phyloP scores from a whole-genome alignment of 2,113 vertebrate genomes.

The Antechinus stuartii region DNA sequence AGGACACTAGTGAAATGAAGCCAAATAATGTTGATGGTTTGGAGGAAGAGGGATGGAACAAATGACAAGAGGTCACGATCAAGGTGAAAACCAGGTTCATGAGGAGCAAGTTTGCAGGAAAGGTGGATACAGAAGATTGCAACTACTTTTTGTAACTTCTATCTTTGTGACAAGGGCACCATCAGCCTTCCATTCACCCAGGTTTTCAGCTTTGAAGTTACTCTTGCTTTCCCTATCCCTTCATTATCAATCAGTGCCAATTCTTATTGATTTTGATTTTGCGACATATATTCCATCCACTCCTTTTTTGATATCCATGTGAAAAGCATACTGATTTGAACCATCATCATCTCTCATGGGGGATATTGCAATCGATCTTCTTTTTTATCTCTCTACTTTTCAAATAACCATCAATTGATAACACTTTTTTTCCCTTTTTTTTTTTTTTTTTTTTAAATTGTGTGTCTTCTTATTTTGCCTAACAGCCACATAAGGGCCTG shows the following conservation, averaged over 20 bases:
- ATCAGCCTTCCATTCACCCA: neutral
- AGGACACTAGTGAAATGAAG: neutral
- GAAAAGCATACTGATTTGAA: neutral
- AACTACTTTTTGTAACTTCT: neutral
- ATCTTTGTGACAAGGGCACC: neutral
- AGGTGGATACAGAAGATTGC: neutral
- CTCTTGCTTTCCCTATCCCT: neutral
- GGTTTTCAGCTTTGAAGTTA: neutral
- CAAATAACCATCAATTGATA: neutral
- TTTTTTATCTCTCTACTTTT: neutral
- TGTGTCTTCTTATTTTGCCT: neutral
- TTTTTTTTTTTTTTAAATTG: neutral
- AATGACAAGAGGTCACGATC: neutral
- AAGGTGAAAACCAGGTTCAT: neutral
- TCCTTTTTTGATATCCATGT: neutral
- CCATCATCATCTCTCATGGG: neutral
- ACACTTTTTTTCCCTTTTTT: neutral
- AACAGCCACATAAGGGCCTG: neutral
- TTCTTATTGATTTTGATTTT: neutral
- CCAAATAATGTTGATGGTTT: neutral
- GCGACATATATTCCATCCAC: neutral
- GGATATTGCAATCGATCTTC: neutral
- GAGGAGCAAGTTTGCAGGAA: neutral
- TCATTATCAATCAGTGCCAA: neutral
- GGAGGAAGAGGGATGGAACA: neutral